Conservation (phyloP, 2,113 vertebrate species). For the Percina caprodes region DNA sequence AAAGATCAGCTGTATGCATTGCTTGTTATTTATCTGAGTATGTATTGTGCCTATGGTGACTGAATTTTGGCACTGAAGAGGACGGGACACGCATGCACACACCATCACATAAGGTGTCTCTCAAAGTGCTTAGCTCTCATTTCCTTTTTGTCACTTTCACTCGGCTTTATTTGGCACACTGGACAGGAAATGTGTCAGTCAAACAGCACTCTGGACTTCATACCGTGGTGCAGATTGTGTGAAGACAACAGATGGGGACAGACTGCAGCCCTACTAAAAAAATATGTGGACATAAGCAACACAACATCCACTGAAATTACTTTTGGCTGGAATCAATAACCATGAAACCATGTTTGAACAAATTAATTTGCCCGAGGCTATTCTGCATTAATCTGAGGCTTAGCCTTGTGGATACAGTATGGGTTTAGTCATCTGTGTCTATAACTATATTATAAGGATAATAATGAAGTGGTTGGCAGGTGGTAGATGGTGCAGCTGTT, state of each 20-base stretch:
- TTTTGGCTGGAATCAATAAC: conserved; percentile 60
- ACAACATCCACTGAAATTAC: conserved; percentile 48
- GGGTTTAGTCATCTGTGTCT: conserved; percentile 21
- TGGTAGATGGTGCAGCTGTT: conserved; percentile 19
- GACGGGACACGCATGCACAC: conserved; percentile 13
- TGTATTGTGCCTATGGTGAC: conserved; percentile 7
- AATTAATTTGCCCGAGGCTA: conserved; percentile 33
- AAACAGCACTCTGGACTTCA: conserved; percentile 58
- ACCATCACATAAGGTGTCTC: conserved; percentile 48
- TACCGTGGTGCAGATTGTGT: conserved; percentile 31
- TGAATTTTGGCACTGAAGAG: conserved; percentile 10
- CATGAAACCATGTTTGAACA: conserved; percentile 40
- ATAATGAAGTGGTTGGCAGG: conserved; percentile 29
- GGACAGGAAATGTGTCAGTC: conserved; percentile 65
- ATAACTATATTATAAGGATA: conserved; percentile 22
- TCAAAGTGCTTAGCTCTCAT: conserved; percentile 62
- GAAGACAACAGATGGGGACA: conserved; percentile 67
- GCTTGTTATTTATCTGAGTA: background rate
- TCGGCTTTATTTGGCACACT: conserved; percentile 45
- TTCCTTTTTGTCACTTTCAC: conserved; percentile 62
- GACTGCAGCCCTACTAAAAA: conserved; percentile 60
- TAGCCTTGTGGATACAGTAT: background rate
- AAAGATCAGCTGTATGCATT: background rate
- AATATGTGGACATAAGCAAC: conserved; percentile 59
- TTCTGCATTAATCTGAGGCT: conserved; percentile 28